Percentiles rank a stretch among this genome's conserved stretches.
These are phyloP conservation scores for Catharus ustulatus DNA, from an alignment of 2,797 vertebrate species.

Conservation along the genomic window DNA sequence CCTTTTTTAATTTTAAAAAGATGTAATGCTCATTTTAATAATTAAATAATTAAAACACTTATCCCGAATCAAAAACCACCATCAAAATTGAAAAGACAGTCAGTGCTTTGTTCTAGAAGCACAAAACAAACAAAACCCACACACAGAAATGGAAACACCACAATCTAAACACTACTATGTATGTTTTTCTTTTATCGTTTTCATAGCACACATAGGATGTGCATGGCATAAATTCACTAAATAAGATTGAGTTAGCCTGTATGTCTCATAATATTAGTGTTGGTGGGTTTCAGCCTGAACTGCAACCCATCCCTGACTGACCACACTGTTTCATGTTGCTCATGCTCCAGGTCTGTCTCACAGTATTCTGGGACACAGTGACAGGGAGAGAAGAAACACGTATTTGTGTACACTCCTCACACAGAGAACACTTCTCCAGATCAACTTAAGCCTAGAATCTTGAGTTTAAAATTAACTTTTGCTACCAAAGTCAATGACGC, in stretches of 20 bases:
- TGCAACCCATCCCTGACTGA: neutral
- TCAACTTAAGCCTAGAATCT: neutral
- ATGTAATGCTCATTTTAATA: neutral
- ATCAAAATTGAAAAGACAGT: neutral
- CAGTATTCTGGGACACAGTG: neutral
- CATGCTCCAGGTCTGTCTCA: neutral
- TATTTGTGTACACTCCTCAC: neutral
- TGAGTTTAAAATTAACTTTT: neutral
- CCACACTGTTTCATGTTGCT: neutral
- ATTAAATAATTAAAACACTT: neutral
- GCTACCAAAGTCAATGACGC: neutral
- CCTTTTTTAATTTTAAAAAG: neutral
- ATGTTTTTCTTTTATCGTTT: neutral
- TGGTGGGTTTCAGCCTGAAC: neutral
- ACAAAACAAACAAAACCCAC: neutral
- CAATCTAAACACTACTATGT: neutral
- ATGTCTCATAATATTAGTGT: neutral
- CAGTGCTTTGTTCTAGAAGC: neutral
- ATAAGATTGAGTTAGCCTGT: neutral
- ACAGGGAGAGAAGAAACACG: neutral
- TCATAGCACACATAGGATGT: neutral
- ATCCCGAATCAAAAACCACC: neutral
- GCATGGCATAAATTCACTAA: neutral
- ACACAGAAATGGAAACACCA: neutral
- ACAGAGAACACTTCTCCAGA: neutral